phyloP scores from a whole-genome alignment of 2,888 invertebrate genomes.

The Eilema griseolum region DNA sequence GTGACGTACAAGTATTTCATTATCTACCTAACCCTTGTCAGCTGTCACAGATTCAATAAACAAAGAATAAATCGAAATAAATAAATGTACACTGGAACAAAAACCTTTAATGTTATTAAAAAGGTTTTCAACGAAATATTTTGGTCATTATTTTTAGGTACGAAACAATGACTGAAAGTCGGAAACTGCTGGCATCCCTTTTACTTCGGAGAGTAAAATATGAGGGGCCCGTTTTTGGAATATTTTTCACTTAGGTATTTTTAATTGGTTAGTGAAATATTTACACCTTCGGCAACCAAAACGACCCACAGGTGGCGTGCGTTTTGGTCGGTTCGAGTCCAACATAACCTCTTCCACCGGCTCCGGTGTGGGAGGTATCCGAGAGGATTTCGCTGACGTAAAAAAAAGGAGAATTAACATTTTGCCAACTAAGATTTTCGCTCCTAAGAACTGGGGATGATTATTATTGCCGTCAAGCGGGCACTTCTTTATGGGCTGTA shows the following conservation, averaged over 20 bases:
- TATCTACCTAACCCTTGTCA: constrained; percentile 40
- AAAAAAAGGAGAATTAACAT: no score
- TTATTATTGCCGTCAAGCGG: no score
- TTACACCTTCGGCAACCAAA: no score
- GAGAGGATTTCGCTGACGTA: no score
- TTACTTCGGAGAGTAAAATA: constrained; percentile 52
- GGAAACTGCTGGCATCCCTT: constrained; percentile 33
- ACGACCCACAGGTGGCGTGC: no score
- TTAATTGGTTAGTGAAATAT: constrained; percentile 60
- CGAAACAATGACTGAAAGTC: constrained; percentile 37
- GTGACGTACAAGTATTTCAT: constrained; percentile 7
- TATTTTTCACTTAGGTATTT: constrained; percentile 64
- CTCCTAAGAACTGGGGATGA: no score
- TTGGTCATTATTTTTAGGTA: constrained; percentile 40
- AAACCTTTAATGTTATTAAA: constrained; percentile 43
- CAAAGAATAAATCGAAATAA: constrained; percentile 46
- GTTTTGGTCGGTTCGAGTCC: no score
- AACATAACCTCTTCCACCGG: no score
- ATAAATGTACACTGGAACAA: constrained; percentile 39
- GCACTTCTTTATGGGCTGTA: no score
- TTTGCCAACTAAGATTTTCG: no score
- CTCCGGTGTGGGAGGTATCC: no score
- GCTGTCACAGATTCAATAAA: constrained; percentile 45
- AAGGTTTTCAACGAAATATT: constrained; percentile 39
- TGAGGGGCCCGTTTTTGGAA: constrained; percentile 54